These are phyloP conservation scores for Torymus tubicola DNA, from an alignment of 2,888 invertebrate species.

Conservation along the genomic window DNA sequence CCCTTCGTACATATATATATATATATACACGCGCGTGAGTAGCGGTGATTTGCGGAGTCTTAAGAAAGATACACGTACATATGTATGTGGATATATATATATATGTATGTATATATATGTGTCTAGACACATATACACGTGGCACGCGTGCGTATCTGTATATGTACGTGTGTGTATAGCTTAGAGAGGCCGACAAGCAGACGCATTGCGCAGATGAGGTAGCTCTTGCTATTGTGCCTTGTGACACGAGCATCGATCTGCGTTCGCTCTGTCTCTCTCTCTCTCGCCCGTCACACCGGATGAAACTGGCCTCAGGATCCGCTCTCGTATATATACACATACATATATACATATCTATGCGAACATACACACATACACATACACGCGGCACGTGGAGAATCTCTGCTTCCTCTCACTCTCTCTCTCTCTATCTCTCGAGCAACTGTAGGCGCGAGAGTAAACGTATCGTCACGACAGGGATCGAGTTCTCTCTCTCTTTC, in stretches of 20 bases:
- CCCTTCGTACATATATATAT: too few species aligned
- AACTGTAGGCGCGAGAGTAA: too few species aligned
- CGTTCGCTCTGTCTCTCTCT: too few species aligned
- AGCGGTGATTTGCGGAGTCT: conserved; percentile 29
- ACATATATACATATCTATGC: too few species aligned
- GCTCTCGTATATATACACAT: not conserved
- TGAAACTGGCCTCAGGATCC: conserved; percentile 15
- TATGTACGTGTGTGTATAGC: too few species aligned
- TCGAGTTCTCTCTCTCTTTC: not conserved
- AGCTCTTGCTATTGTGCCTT: conserved; percentile 32
- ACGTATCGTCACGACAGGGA: not conserved
- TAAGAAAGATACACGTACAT: not conserved
- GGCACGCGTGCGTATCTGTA: too few species aligned
- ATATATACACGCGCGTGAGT: not conserved
- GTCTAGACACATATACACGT: too few species aligned
- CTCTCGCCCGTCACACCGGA: conserved; percentile 26
- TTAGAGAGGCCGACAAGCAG: not conserved
- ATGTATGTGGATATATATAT: not conserved
- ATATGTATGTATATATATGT: too few species aligned
- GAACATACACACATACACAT: too few species aligned
- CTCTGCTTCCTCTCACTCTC: too few species aligned
- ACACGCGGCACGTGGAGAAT: too few species aligned
- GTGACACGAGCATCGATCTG: conserved; percentile 39
- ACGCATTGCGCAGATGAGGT: conserved; percentile 33
- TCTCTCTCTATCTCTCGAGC: too few species aligned